Conservation (phyloP, 2,888 invertebrate species). For the Galerucella calmariensis region DNA sequence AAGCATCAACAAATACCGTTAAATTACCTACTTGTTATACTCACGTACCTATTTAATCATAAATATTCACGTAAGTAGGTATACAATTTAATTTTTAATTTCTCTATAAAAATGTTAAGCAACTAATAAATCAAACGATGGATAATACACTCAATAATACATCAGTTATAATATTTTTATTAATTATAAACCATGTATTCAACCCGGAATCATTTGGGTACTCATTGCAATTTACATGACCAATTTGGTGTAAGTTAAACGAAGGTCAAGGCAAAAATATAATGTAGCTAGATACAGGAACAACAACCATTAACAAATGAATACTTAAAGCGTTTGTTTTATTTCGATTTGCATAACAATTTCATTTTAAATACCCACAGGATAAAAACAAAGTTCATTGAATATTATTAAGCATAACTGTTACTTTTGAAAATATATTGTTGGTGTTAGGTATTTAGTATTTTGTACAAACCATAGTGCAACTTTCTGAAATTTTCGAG, state of each 20-base stretch:
- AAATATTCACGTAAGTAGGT: neutral
- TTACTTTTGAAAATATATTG: neutral
- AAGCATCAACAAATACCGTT: neutral
- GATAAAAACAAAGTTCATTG: neutral
- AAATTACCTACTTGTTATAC: neutral
- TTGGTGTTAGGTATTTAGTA: neutral
- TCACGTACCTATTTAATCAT: too few relatives aligned
- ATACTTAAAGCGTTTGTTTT: neutral
- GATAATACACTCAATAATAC: too few relatives aligned
- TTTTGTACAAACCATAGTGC: too few relatives aligned
- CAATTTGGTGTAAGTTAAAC: constrained; percentile 24
- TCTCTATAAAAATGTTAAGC: neutral
- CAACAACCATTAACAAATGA: neutral
- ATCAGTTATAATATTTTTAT: neutral
- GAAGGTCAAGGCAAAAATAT: constrained; percentile 30
- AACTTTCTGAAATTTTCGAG: too few relatives aligned
- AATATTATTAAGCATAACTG: neutral
- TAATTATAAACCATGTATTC: neutral
- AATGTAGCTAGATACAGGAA: constrained; percentile 1
- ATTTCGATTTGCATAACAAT: neutral
- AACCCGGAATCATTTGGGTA: constrained; percentile 15
- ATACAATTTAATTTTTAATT: neutral
- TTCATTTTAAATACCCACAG: neutral
- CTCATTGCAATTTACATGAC: constrained; percentile 3
- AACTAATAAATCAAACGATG: neutral